These are phyloP conservation scores for Crotalus adamanteus DNA, from an alignment of 2,797 vertebrate species.

Conservation along the genomic window DNA sequence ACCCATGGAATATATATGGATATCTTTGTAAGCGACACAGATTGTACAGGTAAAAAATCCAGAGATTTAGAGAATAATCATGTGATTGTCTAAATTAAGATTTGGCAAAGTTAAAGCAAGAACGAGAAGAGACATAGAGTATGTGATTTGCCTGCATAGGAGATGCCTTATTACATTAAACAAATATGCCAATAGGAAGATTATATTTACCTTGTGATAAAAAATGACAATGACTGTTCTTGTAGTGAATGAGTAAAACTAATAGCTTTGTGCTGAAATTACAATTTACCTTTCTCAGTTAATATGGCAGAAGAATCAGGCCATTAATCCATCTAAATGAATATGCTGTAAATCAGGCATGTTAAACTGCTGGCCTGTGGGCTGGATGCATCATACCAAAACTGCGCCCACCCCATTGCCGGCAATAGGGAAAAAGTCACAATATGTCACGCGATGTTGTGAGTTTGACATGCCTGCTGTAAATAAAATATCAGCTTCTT, in stretches of 20 bases:
- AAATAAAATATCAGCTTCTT: neutral
- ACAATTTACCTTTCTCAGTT: neutral
- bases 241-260: neutral
- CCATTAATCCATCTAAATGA: neutral
- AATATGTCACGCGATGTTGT: accelerated
- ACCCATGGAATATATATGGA: no score
- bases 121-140: neutral
- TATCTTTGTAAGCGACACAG: neutral
- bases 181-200: neutral
- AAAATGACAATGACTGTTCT: neutral
- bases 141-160: neutral
- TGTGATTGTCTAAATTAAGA: neutral
- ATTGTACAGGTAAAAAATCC: neutral
- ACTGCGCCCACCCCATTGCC: no score
- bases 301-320: neutral
- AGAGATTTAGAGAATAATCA: neutral
- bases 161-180: neutral
- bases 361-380: no score
- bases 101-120: neutral
- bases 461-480: neutral
- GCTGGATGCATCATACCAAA: no score
- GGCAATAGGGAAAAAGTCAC: no score
- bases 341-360: neutral
- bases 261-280: neutral
- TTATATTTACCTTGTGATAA: neutral